Conservation (phyloP, 2,888 invertebrate species). For the Zygaena filipendulae region DNA sequence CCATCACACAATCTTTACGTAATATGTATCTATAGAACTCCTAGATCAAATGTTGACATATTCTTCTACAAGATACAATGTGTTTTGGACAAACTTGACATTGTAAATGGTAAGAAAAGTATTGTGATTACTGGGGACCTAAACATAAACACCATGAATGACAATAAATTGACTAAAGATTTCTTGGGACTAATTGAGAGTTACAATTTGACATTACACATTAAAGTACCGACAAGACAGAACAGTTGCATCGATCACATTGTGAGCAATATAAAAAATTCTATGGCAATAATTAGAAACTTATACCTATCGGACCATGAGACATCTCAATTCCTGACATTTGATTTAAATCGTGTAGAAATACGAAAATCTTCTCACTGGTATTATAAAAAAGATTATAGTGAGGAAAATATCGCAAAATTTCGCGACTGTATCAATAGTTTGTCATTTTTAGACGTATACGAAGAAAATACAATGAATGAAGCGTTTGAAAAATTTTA, state of each 20-base stretch:
- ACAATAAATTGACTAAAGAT: conserved; percentile 5
- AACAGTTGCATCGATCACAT: conserved; percentile 7
- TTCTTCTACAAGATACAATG: too few species aligned
- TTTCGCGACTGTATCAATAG: conserved; percentile 5
- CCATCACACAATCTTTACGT: conserved; percentile 4
- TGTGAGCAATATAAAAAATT: conserved; percentile 6
- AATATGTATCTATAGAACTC: conserved; percentile 9
- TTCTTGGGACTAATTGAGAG: conserved; percentile 3
- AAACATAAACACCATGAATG: conserved; percentile 8
- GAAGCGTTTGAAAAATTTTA: not conserved
- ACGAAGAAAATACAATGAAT: not conserved
- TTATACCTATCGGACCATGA: conserved; percentile 9
- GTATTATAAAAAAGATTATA: conserved; percentile 5
- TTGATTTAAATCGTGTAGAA: conserved; percentile 4
- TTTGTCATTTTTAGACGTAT: conserved; percentile 7
- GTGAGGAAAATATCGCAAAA: conserved; percentile 7
- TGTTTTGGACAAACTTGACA: conserved; percentile 3
- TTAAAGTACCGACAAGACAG: conserved; percentile 7
- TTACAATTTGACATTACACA: conserved; percentile 6
- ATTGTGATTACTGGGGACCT: conserved; percentile 6
- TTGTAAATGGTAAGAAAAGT: conserved; percentile 2
- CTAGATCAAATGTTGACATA: conserved; percentile 5
- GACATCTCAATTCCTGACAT: conserved; percentile 6
- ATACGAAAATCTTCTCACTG: not conserved
- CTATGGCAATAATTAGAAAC: conserved; percentile 1